Evolutionary conservation across 2,797 vertebrate species (phyloP).

Genomic region (Acipenser ruthenus): DNA sequence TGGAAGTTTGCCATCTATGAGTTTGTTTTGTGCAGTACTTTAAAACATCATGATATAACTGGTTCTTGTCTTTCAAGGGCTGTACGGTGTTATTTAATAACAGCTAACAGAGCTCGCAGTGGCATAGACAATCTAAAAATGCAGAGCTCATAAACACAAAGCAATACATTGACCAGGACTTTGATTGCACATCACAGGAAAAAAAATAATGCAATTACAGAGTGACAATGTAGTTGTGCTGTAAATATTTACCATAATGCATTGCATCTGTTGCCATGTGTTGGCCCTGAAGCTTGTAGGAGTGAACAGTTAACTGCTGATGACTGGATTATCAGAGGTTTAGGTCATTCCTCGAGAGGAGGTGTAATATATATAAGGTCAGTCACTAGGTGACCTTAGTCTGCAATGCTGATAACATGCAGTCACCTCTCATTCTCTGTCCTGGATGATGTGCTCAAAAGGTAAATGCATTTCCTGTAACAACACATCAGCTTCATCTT

Average conservation of each 20-base stretch:
- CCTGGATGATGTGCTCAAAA: conserved; percentile 43
- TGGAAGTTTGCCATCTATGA: conserved; percentile 3
- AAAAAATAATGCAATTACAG: background rate
- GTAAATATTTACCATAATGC: conserved; percentile 38
- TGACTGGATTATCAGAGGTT: conserved; percentile 51
- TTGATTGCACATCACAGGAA: no score
- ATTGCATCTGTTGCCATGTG: conserved; percentile 31
- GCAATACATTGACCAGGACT: background rate
- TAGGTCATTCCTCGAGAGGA: conserved; percentile 51
- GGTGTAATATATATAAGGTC: conserved; percentile 38
- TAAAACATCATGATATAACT: conserved; percentile 12
- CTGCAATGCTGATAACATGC: conserved; percentile 57
- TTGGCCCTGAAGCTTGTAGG: conserved; percentile 29
- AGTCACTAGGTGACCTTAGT: conserved; percentile 51
- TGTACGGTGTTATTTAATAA: no score
- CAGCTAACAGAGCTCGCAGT: background rate
- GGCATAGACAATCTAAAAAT: background rate
- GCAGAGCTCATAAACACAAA: background rate
- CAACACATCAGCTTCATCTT: background rate
- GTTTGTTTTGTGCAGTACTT: conserved; percentile 11
- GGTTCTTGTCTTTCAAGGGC: conserved; percentile 4
- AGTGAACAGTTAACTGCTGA: conserved; percentile 47
- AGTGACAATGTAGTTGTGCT: background rate
- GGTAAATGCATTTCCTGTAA: conserved; percentile 58
- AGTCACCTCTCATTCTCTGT: conserved; percentile 39